Evolutionary conservation across 2,797 vertebrate genomes (phyloP), one percentile per base, ranked within the genome.

Genomic region (Hypotaenidia okinawae): DNA sequence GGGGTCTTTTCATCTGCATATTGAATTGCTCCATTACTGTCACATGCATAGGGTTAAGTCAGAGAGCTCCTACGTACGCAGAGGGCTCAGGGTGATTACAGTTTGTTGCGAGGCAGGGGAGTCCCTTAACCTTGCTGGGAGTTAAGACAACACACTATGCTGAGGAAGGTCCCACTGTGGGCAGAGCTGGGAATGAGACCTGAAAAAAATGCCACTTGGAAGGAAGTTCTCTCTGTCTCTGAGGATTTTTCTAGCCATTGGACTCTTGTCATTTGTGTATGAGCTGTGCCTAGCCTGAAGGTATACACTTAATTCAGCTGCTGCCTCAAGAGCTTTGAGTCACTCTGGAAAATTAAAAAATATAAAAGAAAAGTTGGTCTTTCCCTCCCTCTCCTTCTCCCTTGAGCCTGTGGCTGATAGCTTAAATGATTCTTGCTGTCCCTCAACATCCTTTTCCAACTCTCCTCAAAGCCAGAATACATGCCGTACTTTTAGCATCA

Each of bases 21-120:
- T 22, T 32, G 33, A 37, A 70, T 37, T 13, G 51, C 35, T 75
- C 39, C 16, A 27, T 41, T 37, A 32, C 49, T n/a, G 49, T 68
- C 68, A 35, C 12, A 9, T 5, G n/a, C 15, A 2, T 2, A 13
- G 41, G 32, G 58, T 45, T 59, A n/a, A 27, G 33, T 6, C 35
- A 43, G 43, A 28, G 61, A 54, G 30, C 41, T 27, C 16, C 27
- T 15, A 15, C 1, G 0, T 35, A 17, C 2, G 1, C n/a, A 18
- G 74, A 15, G 62, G 67, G 32, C 49, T 74, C 27, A 1, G 35
- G 25, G 75, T 54, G 69, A 8, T 35, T 28, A 16, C 19, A n/a
- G 30, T 28, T 70, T 52, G 45, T 11, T 58, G 14, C 1, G 11
- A 61, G 68, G 41, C 62, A 62, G 57, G 63, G 45, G 39, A 57